phyloP scores from a whole-genome alignment of 2,797 vertebrate genomes.

The Vultur gryphus region DNA sequence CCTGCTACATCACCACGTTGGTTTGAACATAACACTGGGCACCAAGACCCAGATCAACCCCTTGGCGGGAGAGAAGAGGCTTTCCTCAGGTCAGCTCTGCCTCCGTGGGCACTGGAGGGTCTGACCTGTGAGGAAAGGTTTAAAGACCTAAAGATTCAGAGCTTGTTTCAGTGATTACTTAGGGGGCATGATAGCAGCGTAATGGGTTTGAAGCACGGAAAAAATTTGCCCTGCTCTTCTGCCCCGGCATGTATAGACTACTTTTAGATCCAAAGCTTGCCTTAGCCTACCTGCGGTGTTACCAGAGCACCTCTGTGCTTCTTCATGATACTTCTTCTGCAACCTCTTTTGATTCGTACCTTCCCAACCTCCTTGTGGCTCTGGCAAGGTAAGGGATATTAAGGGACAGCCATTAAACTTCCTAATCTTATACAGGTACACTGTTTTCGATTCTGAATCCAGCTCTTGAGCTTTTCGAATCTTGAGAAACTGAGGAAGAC shows the following conservation, averaged over 20 bases:
- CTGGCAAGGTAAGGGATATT: background rate
- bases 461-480: background rate
- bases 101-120: too few species aligned
- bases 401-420: background rate
- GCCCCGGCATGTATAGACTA: too few species aligned
- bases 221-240: background rate
- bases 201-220: background rate
- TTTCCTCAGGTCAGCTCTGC: background rate
- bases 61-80: background rate
- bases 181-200: fast-evolving
- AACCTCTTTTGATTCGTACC: background rate
- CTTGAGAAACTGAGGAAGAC: background rate
- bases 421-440: background rate
- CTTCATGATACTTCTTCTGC: background rate
- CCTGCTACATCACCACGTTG: fast-evolving
- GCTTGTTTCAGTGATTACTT: background rate
- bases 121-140: background rate
- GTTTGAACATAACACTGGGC: fast-evolving
- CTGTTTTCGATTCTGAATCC: background rate
- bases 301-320: background rate
- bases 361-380: background rate
- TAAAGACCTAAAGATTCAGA: background rate
- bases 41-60: background rate
- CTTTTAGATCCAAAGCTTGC: background rate
- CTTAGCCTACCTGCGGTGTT: background rate